Percentiles rank a stretch among this genome's conserved stretches.
These are phyloP conservation scores for Syrrhaptes paradoxus DNA, from an alignment of 2,113 vertebrate species.

Conservation along the genomic window DNA sequence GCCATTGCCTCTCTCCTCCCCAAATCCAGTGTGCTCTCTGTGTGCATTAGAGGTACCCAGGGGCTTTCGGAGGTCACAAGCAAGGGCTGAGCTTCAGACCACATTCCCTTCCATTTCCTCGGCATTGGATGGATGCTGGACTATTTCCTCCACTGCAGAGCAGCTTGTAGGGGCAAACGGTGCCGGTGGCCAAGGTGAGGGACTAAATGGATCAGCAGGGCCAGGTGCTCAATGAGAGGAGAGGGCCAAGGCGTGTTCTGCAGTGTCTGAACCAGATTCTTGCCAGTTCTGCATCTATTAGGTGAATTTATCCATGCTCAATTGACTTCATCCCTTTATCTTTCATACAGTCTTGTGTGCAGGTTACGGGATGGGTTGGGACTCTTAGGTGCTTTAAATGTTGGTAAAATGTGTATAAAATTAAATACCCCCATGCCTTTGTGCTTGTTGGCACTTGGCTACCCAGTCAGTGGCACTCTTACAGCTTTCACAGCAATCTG, in stretches of 20 bases:
- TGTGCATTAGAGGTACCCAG: neutral
- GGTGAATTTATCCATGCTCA: neutral
- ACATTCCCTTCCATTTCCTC: rapidly evolving
- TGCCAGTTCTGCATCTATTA: neutral
- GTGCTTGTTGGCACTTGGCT: neutral
- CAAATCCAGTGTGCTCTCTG: neutral
- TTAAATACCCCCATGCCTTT: rapidly evolving
- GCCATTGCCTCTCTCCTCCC: neutral
- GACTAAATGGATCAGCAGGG: neutral
- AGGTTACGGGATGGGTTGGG: neutral
- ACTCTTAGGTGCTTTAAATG: neutral
- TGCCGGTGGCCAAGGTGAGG: neutral
- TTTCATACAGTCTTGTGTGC: neutral
- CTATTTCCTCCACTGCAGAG: rapidly evolving
- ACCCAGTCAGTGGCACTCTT: neutral
- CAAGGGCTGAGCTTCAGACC: neutral
- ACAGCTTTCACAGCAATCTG: neutral
- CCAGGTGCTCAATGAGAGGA: rapidly evolving
- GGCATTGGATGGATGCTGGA: rapidly evolving
- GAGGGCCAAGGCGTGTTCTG: rapidly evolving
- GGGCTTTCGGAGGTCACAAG: rapidly evolving
- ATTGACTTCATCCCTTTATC: neutral
- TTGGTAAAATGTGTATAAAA: neutral
- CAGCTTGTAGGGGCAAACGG: neutral
- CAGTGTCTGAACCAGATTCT: neutral